These are phyloP conservation scores for Ardeotis arabs DNA, from an alignment of 2,113 vertebrate genomes.

Conservation along the genomic window DNA sequence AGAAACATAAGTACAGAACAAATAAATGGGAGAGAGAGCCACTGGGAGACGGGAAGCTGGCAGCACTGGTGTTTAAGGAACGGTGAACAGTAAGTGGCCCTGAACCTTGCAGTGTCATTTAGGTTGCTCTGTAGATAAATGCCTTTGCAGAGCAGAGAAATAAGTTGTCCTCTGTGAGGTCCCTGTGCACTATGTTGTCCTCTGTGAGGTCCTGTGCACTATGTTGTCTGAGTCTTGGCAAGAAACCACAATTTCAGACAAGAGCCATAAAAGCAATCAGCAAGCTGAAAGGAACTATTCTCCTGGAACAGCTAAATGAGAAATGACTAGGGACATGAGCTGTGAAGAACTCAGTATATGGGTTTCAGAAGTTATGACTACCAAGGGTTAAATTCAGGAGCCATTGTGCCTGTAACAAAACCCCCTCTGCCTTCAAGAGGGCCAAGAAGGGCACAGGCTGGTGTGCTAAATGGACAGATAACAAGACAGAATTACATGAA, in stretches of 20 bases:
- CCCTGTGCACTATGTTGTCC: background rate
- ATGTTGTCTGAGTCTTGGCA: background rate
- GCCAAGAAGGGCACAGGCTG: background rate
- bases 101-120: background rate
- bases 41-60: background rate
- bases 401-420: background rate
- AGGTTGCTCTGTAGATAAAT: background rate
- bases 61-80: background rate
- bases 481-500: background rate
- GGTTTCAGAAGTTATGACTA: background rate
- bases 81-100: background rate
- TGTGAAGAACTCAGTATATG: background rate
- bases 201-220: background rate
- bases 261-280: background rate
- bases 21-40: background rate
- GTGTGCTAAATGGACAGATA: background rate
- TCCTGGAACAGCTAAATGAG: background rate
- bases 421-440: background rate
- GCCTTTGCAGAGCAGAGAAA: background rate
- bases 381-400: background rate
- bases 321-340: background rate
- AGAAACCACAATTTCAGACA: background rate
- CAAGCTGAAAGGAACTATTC: background rate
- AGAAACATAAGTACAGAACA: background rate
- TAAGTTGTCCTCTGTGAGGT: background rate